These are phyloP conservation scores for Chitala chitala DNA, from an alignment of 2,113 vertebrate genomes.

Conservation along the genomic window DNA sequence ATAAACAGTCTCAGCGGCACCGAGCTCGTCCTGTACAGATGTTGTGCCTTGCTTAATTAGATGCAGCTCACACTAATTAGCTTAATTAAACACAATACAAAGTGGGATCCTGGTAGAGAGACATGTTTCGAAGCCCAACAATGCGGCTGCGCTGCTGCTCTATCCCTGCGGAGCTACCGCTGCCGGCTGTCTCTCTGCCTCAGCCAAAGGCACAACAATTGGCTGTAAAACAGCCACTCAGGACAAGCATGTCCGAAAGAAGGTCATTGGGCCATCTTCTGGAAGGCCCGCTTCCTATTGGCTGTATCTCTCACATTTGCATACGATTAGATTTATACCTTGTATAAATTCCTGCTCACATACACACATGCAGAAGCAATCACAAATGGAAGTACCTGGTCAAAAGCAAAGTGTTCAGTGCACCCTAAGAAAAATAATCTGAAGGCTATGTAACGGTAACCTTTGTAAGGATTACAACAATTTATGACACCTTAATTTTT, in stretches of 20 bases:
- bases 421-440: too few relatives aligned
- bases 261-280: not conserved
- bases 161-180: not conserved
- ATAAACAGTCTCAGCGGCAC: conserved; percentile 27
- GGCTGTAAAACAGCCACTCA: not conserved
- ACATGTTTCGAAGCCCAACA: too few relatives aligned
- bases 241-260: not conserved
- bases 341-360: not conserved
- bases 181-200: too few relatives aligned
- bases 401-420: too few relatives aligned
- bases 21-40: conserved; percentile 32
- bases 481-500: too few relatives aligned
- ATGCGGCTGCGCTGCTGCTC: too few relatives aligned
- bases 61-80: conserved; percentile 44
- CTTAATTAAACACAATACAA: conserved; percentile 46
- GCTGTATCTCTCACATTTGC: not conserved
- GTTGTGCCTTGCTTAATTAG: conserved; percentile 39
- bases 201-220: too few relatives aligned
- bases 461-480: not conserved
- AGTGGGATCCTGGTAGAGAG: conserved; percentile 32
- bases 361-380: conserved; percentile 21
- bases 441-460: too few relatives aligned
- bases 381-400: not conserved
- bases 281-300: not conserved
- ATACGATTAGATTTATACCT: not conserved